Evolutionary conservation across 2,797 vertebrate species (phyloP), one percentile per base, ranked within the genome.

Genomic region (Poecilia picta): DNA sequence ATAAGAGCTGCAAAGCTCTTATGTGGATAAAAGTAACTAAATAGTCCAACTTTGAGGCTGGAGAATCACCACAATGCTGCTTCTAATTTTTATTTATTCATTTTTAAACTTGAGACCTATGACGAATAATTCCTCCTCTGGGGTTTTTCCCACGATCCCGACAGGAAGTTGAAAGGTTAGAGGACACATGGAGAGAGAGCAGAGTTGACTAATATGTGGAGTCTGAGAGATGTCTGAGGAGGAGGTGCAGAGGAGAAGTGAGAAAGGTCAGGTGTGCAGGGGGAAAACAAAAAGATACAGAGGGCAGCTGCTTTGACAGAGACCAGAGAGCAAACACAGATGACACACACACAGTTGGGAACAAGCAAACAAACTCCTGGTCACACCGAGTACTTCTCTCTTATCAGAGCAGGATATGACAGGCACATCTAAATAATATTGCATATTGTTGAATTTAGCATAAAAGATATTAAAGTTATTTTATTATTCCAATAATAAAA

Each of bases 61-160:
- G 39, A 47, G 72, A 66, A 77, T 81, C 72, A 83, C 31, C 70
- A 74, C 78, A 53, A 46, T 33, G 36, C 59, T 39, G 28, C 23
- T 18, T 45, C 31, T 36, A 16, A n/a, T n/a, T n/a, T 73, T 73
- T 74, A 16, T 73, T 73, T 74, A 53, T 36, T 7, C 45, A 23
- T n/a, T 28, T 28, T 47, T 41, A 64, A 41, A 66, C 11, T 59
- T 28, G 15, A 76, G 18, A 57, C 70, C 31, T 39, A 75, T 18
- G 83, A 25, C 79, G 74, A 77, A 86, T 10, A 62, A 81, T 51
- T 83, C 62, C 68, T 85, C 66, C 53, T 11, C 31, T 55, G 92
- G 43, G 87, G 76, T 81, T 84, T 89, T 94, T 95, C 93, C 91
- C 94, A 95, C 78, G 87, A 88, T 87, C 91, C 85, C 51, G 77